A percentile compares a stretch with the other conserved stretches of the same genome.
Conservation (phyloP, 2,888 invertebrate species). For the Tiliacea aurago region DNA sequence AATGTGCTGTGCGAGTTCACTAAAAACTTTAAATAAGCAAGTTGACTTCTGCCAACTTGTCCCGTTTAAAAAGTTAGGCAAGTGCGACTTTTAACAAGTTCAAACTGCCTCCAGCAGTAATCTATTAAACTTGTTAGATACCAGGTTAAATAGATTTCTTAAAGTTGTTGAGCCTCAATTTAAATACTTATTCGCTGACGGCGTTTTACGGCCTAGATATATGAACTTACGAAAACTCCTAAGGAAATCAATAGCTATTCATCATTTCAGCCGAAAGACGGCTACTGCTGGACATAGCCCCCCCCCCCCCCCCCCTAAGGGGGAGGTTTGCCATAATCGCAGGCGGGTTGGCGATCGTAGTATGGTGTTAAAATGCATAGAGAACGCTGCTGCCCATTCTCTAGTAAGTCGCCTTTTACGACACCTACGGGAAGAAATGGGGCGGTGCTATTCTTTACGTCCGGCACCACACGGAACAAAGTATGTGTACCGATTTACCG, state of each 20-base stretch:
- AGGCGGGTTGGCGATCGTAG: too few relatives aligned
- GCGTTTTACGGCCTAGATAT: background rate
- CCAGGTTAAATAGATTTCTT: slow-evolving; percentile 9
- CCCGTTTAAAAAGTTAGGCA: slow-evolving; percentile 25
- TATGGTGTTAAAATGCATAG: too few relatives aligned
- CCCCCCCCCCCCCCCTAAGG: too few relatives aligned
- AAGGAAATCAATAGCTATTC: background rate
- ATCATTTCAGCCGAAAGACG: too few relatives aligned
- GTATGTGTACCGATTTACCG: too few relatives aligned
- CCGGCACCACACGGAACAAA: too few relatives aligned
- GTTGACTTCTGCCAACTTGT: slow-evolving; percentile 22
- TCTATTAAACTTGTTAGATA: slow-evolving; percentile 6
- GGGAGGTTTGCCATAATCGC: too few relatives aligned
- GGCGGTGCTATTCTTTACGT: too few relatives aligned
- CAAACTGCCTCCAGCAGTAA: slow-evolving; percentile 5
- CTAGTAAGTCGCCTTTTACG: too few relatives aligned
- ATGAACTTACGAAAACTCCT: background rate
- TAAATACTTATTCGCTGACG: background rate
- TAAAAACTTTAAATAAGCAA: slow-evolving; percentile 14
- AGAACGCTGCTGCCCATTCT: too few relatives aligned
- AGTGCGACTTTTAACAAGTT: slow-evolving; percentile 9
- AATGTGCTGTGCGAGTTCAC: background rate
- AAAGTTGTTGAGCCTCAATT: background rate
- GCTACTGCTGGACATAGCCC: too few relatives aligned
- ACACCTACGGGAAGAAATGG: too few relatives aligned